phyloP scores from a whole-genome alignment of 2,888 invertebrate genomes.

The Apamea epomidion region DNA sequence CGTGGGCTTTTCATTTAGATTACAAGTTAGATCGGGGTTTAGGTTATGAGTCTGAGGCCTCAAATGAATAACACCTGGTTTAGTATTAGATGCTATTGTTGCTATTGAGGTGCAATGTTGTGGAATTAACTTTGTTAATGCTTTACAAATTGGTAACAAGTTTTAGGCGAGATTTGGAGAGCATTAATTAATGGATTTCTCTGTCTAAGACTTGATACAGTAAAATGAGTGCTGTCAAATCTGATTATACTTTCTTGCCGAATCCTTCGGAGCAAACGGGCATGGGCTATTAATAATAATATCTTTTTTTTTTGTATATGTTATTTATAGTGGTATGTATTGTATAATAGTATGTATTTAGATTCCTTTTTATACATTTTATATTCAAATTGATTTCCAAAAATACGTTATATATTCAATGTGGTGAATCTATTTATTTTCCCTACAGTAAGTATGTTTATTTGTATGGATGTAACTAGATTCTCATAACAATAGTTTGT shows the following conservation, averaged over 20 bases:
- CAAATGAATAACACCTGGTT: slow-evolving; percentile 31
- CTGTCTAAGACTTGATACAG: not conserved
- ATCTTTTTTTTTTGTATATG: too few relatives aligned
- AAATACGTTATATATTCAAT: too few relatives aligned
- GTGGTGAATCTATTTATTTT: too few relatives aligned
- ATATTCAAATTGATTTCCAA: too few relatives aligned
- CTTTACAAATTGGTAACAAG: slow-evolving; percentile 3
- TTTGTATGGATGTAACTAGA: too few relatives aligned
- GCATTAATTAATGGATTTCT: not conserved
- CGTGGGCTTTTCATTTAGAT: slow-evolving; percentile 46
- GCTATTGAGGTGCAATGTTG: not conserved
- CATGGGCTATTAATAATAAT: not conserved
- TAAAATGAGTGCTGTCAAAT: not conserved
- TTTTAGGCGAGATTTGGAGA: not conserved
- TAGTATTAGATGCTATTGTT: not conserved
- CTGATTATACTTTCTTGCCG: not conserved
- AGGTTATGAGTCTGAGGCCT: slow-evolving; percentile 7
- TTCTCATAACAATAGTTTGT: too few relatives aligned
- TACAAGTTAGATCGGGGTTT: slow-evolving; percentile 39
- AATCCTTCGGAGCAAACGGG: not conserved
- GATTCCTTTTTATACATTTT: too few relatives aligned
- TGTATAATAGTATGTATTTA: too few relatives aligned
- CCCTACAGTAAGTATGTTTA: too few relatives aligned
- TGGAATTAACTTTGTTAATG: not conserved
- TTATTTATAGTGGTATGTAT: too few relatives aligned